phyloP scores from a whole-genome alignment of 2,888 invertebrate species.

The Orthosia gracilis region DNA sequence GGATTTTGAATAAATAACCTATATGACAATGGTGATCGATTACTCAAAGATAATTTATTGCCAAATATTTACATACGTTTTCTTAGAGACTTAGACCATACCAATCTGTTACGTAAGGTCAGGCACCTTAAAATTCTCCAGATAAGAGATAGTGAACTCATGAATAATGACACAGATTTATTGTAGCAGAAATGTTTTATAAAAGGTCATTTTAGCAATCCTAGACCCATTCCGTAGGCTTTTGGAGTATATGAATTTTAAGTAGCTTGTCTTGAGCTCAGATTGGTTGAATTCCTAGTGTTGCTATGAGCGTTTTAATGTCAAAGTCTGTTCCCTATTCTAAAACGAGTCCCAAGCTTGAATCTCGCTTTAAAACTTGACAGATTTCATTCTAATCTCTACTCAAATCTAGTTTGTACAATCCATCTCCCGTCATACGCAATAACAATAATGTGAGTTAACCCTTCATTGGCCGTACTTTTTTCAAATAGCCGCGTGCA shows the following conservation, averaged over 20 bases:
- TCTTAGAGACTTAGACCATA: constrained; percentile 49
- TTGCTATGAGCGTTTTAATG: constrained; percentile 17
- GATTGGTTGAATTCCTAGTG: constrained; percentile 28
- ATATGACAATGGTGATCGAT: constrained; percentile 74
- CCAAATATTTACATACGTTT: constrained; percentile 68
- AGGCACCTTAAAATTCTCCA: constrained; percentile 62
- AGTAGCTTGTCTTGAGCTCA: constrained; percentile 33
- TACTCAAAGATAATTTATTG: constrained; percentile 66
- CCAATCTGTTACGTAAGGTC: constrained; percentile 59
- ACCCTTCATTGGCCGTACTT: constrained; percentile 88
- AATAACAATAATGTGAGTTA: constrained; percentile 84
- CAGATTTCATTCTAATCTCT: constrained; percentile 48
- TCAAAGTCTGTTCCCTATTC: background rate
- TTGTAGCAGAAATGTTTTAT: constrained; percentile 64
- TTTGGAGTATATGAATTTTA: constrained; percentile 50
- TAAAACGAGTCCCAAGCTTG: background rate
- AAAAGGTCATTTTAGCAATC: constrained; percentile 66
- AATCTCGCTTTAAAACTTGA: constrained; percentile 26
- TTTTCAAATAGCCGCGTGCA: constrained; percentile 83
- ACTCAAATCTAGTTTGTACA: constrained; percentile 54
- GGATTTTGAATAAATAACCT: constrained; percentile 73
- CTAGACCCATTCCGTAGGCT: constrained; percentile 50
- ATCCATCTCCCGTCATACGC: constrained; percentile 80
- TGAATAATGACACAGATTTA: constrained; percentile 72
- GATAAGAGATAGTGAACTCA: constrained; percentile 69